Evolutionary conservation across 2,888 invertebrate genomes (phyloP), one percentile per base, ranked within the genome.

Genomic region (Tillus elongatus): DNA sequence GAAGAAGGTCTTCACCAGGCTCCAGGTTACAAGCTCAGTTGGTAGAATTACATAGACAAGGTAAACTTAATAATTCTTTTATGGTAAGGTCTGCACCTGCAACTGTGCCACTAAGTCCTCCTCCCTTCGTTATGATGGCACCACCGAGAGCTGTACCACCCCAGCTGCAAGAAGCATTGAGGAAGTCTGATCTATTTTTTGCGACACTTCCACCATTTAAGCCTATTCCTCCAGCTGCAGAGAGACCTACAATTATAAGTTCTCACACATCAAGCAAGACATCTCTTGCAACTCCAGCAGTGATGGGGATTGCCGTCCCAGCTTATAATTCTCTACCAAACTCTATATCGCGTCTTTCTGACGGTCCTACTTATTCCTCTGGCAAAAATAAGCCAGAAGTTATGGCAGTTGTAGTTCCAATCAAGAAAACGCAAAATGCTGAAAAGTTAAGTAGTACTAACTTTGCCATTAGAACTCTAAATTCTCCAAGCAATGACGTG

Each of bases 131-230:
- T 19, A n/a, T 6, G n/a, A 19, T 19, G 6, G 24, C n/a, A 19
- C n/a, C 24, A 19, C 6, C 24, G 24, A n/a, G n/a, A 6, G 6
- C 24, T 6, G 6, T 19, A 19, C 24, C 24, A 8, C n/a, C 24
- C 24, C 6, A 6, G 6, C n/a, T 19, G 6, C 24, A 19, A 8
- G n/a, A n/a, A n/a, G 24, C 24, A 8, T n/a, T 19, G 6, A 19
- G n/a, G 24, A 19, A 19, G 24, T 19, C 24, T 19, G 24, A 19
- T 19, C n/a, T 19, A 19, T 19, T 19, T 19, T 6, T n/a, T n/a
- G 44, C 43, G 35, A 74, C 75, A 4, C 76, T 88, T 4, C 88
- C 88, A 16, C 79, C 84, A 0, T 88, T 88, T 64, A 82, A 75
- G 56, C 87, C 87, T 0, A 70, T 87, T 45, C 84, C 86, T 29